These are phyloP conservation scores for Crocodylus rhombifer DNA, from an alignment of 2,797 vertebrate genomes.

Conservation along the genomic window DNA sequence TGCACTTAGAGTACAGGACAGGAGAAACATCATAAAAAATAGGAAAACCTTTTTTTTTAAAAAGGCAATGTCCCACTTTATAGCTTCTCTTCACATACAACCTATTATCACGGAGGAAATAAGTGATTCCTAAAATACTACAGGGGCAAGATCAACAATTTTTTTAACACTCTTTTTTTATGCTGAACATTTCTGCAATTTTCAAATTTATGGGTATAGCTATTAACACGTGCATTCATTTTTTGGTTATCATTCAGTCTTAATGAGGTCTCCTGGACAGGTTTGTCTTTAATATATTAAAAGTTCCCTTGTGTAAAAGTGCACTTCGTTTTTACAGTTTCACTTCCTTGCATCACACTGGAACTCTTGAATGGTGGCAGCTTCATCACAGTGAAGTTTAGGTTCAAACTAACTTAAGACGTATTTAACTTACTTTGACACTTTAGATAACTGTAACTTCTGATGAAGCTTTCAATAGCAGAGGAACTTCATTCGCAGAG, in stretches of 20 bases:
- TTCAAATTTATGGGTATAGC: conserved; percentile 78
- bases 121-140: conserved; percentile 74
- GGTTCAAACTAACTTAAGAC: conserved; percentile 5
- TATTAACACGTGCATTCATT: conserved; percentile 79
- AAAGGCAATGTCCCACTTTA: conserved; percentile 55
- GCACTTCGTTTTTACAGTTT: conserved; percentile 72
- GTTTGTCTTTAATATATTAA: conserved; percentile 78
- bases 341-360: conserved; percentile 1
- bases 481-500: conserved; percentile 20
- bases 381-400: conserved; percentile 25
- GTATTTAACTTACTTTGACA: conserved; percentile 62
- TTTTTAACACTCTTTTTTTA: conserved; percentile 74
- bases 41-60: conserved; percentile 43
- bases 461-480: conserved; percentile 52
- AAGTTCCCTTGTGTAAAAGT: conserved; percentile 73
- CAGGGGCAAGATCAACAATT: conserved; percentile 66
- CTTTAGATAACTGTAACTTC: conserved; percentile 58
- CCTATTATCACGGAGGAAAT: conserved; percentile 70
- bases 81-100: not conserved
- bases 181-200: conserved; percentile 76
- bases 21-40: conserved; percentile 4
- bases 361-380: conserved; percentile 28
- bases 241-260: conserved; percentile 77
- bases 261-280: conserved; percentile 81
- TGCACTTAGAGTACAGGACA: conserved; percentile 21